These are phyloP conservation scores for Heliconius congener DNA, from an alignment of 1,140 invertebrate species.

Conservation along the genomic window DNA sequence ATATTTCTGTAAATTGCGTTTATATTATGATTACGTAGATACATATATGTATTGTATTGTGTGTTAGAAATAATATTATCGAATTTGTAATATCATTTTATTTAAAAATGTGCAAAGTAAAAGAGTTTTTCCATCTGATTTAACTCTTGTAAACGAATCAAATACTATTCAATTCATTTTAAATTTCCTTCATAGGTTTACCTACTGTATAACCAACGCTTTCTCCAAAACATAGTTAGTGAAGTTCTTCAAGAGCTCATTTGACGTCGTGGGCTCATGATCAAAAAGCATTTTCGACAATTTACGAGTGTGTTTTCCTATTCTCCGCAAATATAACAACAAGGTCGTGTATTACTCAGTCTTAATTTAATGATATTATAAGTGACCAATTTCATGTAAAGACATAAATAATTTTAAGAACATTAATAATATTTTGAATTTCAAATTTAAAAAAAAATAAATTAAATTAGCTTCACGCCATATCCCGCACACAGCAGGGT, in stretches of 20 bases:
- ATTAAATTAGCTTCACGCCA: too few species aligned
- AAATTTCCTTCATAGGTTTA: too few species aligned
- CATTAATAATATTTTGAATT: neutral
- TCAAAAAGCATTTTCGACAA: neutral
- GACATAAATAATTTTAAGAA: neutral
- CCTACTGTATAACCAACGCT: too few species aligned
- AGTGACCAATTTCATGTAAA: neutral
- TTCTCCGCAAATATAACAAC: neutral
- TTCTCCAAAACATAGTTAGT: too few species aligned
- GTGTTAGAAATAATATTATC: too few species aligned
- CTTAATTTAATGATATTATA: neutral
- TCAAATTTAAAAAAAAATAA: too few species aligned
- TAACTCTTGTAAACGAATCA: too few species aligned
- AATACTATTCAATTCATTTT: too few species aligned
- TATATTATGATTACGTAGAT: neutral
- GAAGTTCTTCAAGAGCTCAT: neutral
- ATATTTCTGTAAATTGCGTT: neutral
- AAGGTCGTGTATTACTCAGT: neutral
- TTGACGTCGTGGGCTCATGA: neutral
- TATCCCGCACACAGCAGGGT: too few species aligned
- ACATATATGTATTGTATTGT: neutral
- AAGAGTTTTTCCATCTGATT: too few species aligned
- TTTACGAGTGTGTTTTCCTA: conserved; percentile 17
- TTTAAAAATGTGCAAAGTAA: too few species aligned
- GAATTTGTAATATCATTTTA: too few species aligned